phyloP scores from a whole-genome alignment of 2,113 vertebrate species.

The Microtus pennsylvanicus region DNA sequence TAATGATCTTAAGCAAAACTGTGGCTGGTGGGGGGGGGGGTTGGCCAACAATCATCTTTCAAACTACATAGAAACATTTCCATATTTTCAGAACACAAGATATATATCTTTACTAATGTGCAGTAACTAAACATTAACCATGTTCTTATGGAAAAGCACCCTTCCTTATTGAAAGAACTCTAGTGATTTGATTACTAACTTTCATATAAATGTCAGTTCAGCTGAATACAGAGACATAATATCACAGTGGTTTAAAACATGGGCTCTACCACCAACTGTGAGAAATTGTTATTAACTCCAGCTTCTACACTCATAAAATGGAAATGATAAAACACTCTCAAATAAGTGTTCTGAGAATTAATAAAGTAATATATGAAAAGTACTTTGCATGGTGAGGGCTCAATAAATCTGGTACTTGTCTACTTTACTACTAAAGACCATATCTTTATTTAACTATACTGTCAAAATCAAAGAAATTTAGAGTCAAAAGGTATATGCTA shows the following conservation, averaged over 20 bases:
- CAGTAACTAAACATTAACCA: neutral
- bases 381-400: neutral
- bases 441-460: neutral
- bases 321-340: neutral
- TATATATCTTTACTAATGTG: neutral
- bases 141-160: neutral
- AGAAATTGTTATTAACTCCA: constrained; percentile 11
- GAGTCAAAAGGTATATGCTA: neutral
- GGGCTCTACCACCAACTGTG: neutral
- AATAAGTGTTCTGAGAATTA: neutral
- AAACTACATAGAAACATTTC: neutral
- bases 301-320: neutral
- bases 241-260: neutral
- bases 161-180: neutral
- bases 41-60: neutral
- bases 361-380: neutral
- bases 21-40: neutral
- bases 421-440: neutral
- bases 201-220: neutral
- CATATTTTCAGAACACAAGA: neutral
- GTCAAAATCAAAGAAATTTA: constrained; percentile 24
- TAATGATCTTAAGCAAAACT: neutral
- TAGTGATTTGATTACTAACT: constrained; percentile 20
- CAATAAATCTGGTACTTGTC: neutral
- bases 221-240: neutral